Percentiles rank a stretch among this genome's conserved stretches.
phyloP scores from a whole-genome alignment of 2,888 invertebrate species.

The Caenorhabditis zanzibari region DNA sequence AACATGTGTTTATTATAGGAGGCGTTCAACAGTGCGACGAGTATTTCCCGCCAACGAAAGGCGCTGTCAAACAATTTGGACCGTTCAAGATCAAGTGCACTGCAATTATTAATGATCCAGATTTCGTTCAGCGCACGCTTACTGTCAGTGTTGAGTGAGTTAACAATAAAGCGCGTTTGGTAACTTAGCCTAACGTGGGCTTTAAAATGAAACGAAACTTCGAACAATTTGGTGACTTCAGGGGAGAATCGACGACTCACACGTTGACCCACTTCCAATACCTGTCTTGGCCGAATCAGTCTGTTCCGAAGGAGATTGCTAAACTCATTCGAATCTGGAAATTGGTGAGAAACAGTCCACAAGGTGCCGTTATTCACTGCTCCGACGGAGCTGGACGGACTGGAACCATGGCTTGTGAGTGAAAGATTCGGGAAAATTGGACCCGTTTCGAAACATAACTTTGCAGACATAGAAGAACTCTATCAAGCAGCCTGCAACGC shows the following conservation, averaged over 20 bases:
- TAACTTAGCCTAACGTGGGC: too few relatives aligned
- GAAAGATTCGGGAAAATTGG: too few relatives aligned
- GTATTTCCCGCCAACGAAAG: neutral
- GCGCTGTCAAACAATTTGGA: neutral
- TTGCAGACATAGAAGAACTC: constrained; percentile 3
- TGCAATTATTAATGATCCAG: neutral
- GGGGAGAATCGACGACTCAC: neutral
- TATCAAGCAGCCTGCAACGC: neutral
- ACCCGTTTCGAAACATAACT: too few relatives aligned
- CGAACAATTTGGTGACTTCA: too few relatives aligned
- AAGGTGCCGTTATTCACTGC: constrained; percentile 7
- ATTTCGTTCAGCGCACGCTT: neutral
- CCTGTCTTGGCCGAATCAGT: neutral
- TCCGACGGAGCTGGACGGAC: constrained; percentile 21
- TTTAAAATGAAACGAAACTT: too few relatives aligned
- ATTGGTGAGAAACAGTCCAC: neutral
- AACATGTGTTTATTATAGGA: too few relatives aligned
- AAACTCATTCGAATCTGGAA: neutral
- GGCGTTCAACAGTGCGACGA: too few relatives aligned
- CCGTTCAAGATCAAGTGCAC: neutral
- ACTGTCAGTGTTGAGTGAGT: neutral
- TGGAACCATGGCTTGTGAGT: constrained; percentile 17
- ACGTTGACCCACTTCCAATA: neutral
- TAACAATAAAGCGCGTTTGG: too few relatives aligned
- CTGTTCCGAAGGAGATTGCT: neutral